These are phyloP conservation scores for Melanotaenia duboulayi DNA, from an alignment of 2,113 vertebrate genomes.

Conservation along the genomic window DNA sequence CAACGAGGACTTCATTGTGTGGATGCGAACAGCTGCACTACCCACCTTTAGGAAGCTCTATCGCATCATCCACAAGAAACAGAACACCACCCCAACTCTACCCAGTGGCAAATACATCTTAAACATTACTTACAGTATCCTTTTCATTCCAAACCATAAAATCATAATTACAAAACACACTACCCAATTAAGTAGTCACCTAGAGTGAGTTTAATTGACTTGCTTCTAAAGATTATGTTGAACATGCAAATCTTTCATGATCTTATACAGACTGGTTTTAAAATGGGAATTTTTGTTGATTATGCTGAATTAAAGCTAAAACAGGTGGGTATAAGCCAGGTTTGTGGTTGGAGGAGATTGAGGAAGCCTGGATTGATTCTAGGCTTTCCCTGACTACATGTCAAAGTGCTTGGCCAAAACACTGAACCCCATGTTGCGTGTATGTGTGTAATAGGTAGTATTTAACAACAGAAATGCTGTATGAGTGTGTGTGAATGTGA, in stretches of 20 bases:
- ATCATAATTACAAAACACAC: not conserved
- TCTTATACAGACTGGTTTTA: too few relatives aligned
- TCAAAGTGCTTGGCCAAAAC: too few relatives aligned
- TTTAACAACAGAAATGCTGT: too few relatives aligned
- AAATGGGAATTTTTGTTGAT: not conserved
- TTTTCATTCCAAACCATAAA: constrained; percentile 70
- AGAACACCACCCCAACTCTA: constrained; percentile 85
- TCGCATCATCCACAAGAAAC: constrained; percentile 90
- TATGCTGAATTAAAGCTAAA: not conserved
- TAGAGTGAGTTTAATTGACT: too few relatives aligned
- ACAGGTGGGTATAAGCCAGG: not conserved
- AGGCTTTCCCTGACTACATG: too few relatives aligned
- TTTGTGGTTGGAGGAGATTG: not conserved
- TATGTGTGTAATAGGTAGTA: too few relatives aligned
- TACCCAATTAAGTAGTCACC: not conserved
- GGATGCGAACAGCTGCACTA: constrained; percentile 98
- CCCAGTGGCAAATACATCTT: constrained; percentile 90
- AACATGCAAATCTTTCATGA: too few relatives aligned
- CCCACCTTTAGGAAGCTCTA: constrained; percentile 98
- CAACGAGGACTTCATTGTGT: constrained; percentile 99
- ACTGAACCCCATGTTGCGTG: too few relatives aligned
- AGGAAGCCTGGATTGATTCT: too few relatives aligned
- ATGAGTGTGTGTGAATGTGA: too few relatives aligned
- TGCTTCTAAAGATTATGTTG: too few relatives aligned
- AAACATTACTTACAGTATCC: constrained; percentile 96